Percentiles rank a stretch among this genome's conserved stretches.
phyloP scores from a whole-genome alignment of 2,113 vertebrate genomes.

The Gymnobelideus leadbeateri region DNA sequence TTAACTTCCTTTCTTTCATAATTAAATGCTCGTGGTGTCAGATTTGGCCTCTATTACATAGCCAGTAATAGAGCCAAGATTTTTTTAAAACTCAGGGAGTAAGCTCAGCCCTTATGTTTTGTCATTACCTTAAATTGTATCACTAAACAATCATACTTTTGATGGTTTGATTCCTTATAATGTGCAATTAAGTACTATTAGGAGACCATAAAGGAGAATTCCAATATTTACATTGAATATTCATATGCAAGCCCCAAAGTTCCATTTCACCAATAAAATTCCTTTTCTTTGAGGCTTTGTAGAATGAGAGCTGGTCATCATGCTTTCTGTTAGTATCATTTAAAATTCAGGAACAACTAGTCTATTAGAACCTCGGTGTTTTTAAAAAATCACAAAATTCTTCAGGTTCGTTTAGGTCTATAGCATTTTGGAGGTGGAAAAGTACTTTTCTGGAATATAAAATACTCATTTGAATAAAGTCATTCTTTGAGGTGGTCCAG shows the following conservation, averaged over 20 bases:
- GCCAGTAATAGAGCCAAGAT: not conserved
- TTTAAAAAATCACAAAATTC: not conserved
- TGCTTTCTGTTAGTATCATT: constrained; percentile 7
- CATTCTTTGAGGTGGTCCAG: not conserved
- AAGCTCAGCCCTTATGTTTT: not conserved
- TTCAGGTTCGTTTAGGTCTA: not conserved
- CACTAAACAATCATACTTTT: not conserved
- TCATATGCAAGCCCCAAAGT: not conserved
- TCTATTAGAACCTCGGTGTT: not conserved
- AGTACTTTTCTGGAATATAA: not conserved
- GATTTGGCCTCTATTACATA: not conserved
- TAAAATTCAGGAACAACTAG: not conserved
- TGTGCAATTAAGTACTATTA: not conserved
- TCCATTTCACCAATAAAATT: not conserved
- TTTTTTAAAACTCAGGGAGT: not conserved
- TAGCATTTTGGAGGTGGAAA: not conserved
- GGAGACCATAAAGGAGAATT: not conserved
- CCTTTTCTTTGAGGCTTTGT: not conserved
- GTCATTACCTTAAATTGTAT: not conserved
- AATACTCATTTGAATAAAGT: not conserved
- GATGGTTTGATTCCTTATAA: not conserved
- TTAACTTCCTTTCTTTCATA: not conserved
- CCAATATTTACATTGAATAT: not conserved
- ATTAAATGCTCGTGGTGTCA: not conserved
- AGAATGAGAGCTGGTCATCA: not conserved